phyloP scores from a whole-genome alignment of 64 coral and sea anemone genomes.

The Actinia tenebrosa region DNA sequence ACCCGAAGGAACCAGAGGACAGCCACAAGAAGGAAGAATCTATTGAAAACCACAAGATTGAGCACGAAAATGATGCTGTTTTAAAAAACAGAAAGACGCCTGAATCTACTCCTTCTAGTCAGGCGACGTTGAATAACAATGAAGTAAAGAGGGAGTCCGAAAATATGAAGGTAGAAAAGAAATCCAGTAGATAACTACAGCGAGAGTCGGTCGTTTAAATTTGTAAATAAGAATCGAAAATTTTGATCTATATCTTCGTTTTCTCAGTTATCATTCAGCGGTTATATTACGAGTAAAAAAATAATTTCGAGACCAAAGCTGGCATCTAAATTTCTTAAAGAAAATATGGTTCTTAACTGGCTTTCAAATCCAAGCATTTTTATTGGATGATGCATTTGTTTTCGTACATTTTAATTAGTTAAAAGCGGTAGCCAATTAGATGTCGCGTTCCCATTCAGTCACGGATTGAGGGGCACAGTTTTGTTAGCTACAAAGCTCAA shows the following conservation, averaged over 20 bases:
- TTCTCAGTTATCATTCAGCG: no score
- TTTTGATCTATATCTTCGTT: not conserved
- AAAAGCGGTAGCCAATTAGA: no score
- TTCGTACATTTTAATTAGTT: no score
- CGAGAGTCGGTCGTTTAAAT: not conserved
- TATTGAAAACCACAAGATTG: not conserved
- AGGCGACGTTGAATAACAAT: not conserved
- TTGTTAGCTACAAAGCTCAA: no score
- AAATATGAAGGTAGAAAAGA: not conserved
- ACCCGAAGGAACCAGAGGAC: not conserved
- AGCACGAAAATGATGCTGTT: not conserved
- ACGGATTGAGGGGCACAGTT: no score
- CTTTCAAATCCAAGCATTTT: not conserved
- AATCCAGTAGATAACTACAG: not conserved
- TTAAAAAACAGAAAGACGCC: not conserved
- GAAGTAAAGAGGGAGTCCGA: not conserved
- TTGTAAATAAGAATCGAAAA: not conserved
- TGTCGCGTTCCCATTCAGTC: no score
- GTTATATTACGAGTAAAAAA: no score
- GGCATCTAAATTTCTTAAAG: no score
- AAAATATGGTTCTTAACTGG: not conserved
- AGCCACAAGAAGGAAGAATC: not conserved
- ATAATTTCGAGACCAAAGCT: no score
- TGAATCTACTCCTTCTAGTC: not conserved
- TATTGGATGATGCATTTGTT: not conserved